phyloP scores from a whole-genome alignment of 2,888 invertebrate genomes.

The Tryphoninae sp. region DNA sequence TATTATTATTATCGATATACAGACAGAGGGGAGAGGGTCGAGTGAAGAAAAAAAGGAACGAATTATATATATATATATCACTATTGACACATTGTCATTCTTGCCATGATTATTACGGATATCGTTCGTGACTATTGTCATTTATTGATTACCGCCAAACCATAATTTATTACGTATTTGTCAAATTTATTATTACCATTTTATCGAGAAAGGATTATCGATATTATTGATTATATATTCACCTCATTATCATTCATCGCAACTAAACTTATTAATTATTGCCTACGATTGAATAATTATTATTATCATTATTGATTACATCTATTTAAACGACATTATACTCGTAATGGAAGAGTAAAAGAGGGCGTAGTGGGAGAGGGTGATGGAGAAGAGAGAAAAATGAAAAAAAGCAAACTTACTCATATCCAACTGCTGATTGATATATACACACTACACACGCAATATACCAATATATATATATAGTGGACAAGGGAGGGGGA shows the following conservation, averaged over 20 bases:
- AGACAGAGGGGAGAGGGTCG: neutral
- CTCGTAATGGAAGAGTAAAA: conserved; percentile 50
- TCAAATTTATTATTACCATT: conserved; percentile 63
- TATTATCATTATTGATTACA: conserved; percentile 70
- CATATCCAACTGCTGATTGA: conserved; percentile 73
- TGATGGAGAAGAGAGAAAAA: conserved; percentile 28
- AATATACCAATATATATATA: conserved; percentile 56
- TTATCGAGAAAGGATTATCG: conserved; percentile 60
- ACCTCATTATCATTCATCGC: conserved; percentile 67
- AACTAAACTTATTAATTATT: conserved; percentile 71
- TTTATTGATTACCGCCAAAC: conserved; percentile 52
- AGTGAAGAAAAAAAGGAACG: conserved; percentile 26
- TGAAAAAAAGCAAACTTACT: conserved; percentile 63
- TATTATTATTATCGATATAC: conserved; percentile 61
- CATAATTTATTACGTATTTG: conserved; percentile 57
- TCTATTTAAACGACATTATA: conserved; percentile 69
- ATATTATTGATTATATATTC: conserved; percentile 67
- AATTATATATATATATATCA: conserved; percentile 60
- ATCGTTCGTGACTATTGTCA: conserved; percentile 57
- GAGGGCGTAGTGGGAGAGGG: no score
- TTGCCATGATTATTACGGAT: conserved; percentile 57
- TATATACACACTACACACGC: conserved; percentile 65
- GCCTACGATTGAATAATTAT: conserved; percentile 65
- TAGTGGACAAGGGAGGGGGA: conserved; percentile 49
- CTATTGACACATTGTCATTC: conserved; percentile 59